phyloP scores from a whole-genome alignment of 2,888 invertebrate genomes.

The Frankliniella intonsa region DNA sequence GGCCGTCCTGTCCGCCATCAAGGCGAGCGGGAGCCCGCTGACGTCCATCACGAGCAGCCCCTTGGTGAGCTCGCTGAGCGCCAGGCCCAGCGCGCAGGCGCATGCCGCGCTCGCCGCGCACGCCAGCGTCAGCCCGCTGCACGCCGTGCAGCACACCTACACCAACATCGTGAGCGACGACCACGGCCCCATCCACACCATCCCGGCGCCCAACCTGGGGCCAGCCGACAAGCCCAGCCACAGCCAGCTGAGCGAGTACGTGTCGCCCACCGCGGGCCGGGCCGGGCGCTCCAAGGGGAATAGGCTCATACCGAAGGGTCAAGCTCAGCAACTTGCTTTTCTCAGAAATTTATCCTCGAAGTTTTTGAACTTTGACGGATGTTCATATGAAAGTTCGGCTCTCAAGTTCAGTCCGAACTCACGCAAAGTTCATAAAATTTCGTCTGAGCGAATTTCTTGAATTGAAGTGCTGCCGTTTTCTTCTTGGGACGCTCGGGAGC shows the following conservation, averaged over 20 bases:
- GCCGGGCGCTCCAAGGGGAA: too few relatives aligned
- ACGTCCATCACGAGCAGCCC: not conserved
- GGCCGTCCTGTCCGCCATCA: conserved; percentile 7
- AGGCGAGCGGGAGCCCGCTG: not conserved
- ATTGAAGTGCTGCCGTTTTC: too few relatives aligned
- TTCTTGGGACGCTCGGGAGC: too few relatives aligned
- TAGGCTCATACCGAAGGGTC: too few relatives aligned
- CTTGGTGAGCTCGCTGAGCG: not conserved
- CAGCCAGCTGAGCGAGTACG: conserved; percentile 29
- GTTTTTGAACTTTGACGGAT: too few relatives aligned
- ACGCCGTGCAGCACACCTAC: conserved; percentile 2
- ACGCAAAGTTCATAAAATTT: too few relatives aligned
- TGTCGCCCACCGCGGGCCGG: not conserved
- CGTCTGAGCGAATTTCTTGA: too few relatives aligned
- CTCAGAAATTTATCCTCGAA: too few relatives aligned
- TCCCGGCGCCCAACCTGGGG: conserved; percentile 77
- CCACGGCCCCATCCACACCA: conserved; percentile 64
- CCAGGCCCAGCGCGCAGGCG: too few relatives aligned
- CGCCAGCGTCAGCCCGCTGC: not conserved
- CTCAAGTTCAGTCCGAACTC: too few relatives aligned
- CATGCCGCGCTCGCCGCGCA: not conserved
- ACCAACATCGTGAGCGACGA: conserved; percentile 12
- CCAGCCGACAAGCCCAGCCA: conserved; percentile 41
- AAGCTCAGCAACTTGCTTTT: too few relatives aligned
- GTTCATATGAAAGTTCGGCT: too few relatives aligned